A percentile compares a stretch with the other conserved stretches of the same genome.
These are phyloP conservation scores for Chiloscyllium plagiosum DNA, from an alignment of 2,113 vertebrate genomes.

Conservation along the genomic window DNA sequence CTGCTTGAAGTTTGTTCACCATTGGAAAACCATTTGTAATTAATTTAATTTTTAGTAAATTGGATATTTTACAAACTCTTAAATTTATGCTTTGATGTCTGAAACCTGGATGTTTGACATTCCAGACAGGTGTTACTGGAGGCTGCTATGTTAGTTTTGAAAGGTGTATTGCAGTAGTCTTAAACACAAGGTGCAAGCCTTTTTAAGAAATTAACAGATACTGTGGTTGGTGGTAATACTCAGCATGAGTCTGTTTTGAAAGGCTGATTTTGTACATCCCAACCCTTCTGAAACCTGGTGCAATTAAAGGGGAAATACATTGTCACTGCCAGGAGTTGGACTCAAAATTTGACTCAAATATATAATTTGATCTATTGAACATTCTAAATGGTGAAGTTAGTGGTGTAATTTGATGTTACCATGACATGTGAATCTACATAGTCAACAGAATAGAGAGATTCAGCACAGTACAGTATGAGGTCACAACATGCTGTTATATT, in stretches of 20 bases:
- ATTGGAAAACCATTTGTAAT: not conserved
- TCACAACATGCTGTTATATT: not conserved
- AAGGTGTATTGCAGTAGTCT: not conserved
- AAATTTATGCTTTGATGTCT: not conserved
- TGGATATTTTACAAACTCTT: not conserved
- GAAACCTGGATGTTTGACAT: not conserved
- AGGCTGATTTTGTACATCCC: not conserved
- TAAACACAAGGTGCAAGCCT: not conserved
- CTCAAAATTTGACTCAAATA: not conserved
- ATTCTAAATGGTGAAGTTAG: not conserved
- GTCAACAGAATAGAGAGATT: not conserved
- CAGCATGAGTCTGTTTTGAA: not conserved
- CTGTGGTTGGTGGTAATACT: not conserved
- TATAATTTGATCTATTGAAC: not conserved
- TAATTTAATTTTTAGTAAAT: not conserved
- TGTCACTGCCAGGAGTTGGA: not conserved
- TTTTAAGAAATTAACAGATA: not conserved
- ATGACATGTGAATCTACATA: not conserved
- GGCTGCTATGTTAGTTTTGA: not conserved
- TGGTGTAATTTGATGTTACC: not conserved
- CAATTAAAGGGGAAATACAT: not conserved
- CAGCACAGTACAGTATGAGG: not conserved
- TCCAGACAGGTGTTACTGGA: not conserved
- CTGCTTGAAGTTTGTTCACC: not conserved
- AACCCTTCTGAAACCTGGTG: not conserved